Evolutionary conservation across 2,113 vertebrate genomes (phyloP).

Genomic region (Petroica traversi): DNA sequence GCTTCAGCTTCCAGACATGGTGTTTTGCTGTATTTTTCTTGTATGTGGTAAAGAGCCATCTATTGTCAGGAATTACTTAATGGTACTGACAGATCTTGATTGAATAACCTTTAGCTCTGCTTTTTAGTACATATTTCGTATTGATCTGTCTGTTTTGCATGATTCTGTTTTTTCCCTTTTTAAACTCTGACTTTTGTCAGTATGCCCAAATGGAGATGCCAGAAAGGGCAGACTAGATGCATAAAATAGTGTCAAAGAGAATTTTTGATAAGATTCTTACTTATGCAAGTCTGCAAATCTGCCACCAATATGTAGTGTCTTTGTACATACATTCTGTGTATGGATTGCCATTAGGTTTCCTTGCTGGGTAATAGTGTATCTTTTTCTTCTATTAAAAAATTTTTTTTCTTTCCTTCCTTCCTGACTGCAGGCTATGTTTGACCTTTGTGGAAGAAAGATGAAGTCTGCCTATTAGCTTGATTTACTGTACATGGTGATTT

Average conservation of each 20-base stretch:
- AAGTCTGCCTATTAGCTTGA: slow-evolving; percentile 58
- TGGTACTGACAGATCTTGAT: neutral
- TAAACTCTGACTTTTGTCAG: neutral
- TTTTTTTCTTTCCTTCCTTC: neutral
- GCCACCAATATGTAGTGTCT: neutral
- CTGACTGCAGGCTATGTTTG: neutral
- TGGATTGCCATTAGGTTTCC: neutral
- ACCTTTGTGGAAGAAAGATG: neutral
- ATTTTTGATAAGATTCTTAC: neutral
- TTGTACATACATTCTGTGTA: neutral
- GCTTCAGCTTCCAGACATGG: neutral
- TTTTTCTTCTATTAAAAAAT: neutral
- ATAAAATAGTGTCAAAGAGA: neutral
- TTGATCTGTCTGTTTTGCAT: neutral
- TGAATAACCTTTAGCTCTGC: neutral
- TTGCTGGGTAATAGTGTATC: neutral
- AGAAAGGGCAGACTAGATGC: neutral
- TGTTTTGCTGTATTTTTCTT: neutral
- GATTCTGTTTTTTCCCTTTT: neutral
- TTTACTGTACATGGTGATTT: slow-evolving; percentile 59
- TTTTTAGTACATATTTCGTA: neutral
- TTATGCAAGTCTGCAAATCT: neutral
- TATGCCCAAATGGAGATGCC: neutral
- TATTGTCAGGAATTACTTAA: neutral
- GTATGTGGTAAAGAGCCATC: neutral